Percentiles rank a stretch among this genome's conserved stretches.
Evolutionary conservation across 1,140 invertebrate genomes (phyloP).

Genomic region (Heliconius melpomene): DNA sequence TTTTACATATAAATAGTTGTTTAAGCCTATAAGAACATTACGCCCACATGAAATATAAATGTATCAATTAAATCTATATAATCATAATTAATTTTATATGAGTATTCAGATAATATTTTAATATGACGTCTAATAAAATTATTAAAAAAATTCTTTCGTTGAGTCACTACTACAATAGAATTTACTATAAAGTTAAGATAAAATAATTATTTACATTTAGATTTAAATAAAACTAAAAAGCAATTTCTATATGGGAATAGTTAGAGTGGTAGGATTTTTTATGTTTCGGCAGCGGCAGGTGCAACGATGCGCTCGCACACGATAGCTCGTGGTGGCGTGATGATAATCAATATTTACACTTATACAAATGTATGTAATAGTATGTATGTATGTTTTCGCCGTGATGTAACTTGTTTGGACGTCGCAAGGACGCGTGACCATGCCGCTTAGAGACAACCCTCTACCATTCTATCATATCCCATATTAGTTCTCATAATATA

Average conservation of each 20-base stretch:
- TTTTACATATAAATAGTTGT: slow-evolving; percentile 2
- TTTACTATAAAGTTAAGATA: not conserved
- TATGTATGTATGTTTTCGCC: slow-evolving; percentile 42
- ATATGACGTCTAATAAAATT: too few relatives aligned
- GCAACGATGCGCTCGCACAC: slow-evolving; percentile 56
- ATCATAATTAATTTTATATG: too few relatives aligned
- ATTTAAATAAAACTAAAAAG: not conserved
- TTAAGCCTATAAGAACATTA: slow-evolving; percentile 9
- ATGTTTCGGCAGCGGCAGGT: slow-evolving; percentile 53
- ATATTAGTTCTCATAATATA: too few relatives aligned
- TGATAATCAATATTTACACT: slow-evolving; percentile 74
- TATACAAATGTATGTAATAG: slow-evolving; percentile 47
- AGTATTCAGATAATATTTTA: too few relatives aligned
- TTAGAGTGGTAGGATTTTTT: not conserved
- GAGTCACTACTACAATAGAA: not conserved
- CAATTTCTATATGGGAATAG: not conserved
- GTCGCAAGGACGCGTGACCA: slow-evolving; percentile 56
- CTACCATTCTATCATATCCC: not conserved
- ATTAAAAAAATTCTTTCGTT: not conserved
- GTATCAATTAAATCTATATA: too few relatives aligned
- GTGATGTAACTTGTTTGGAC: slow-evolving; percentile 68
- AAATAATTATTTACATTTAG: not conserved
- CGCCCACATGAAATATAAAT: not conserved
- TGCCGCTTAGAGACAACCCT: slow-evolving; percentile 51
- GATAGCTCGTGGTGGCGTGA: slow-evolving; percentile 57